These are phyloP conservation scores for Mesorhabditis spiculigera DNA, from an alignment of 2,888 invertebrate genomes.

Conservation along the genomic window DNA sequence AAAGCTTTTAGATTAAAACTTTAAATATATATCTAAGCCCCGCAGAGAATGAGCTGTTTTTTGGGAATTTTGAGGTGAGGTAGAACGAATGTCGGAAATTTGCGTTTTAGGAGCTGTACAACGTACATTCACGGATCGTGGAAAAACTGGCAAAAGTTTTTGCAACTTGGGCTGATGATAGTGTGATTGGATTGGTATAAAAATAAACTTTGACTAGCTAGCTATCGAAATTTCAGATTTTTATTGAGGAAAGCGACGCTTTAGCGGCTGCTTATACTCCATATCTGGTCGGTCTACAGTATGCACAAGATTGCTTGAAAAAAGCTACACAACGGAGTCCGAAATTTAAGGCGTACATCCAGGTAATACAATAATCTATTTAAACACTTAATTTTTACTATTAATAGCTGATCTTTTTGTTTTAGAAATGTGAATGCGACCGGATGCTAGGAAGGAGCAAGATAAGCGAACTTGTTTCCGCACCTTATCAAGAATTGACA, in stretches of 20 bases:
- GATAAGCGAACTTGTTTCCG: background rate
- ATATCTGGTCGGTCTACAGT: background rate
- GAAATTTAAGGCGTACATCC: conserved; percentile 3
- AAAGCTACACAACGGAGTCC: background rate
- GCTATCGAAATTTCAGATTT: background rate
- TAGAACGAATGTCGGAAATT: background rate
- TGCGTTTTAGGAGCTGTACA: background rate
- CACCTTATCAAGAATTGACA: conserved; percentile 1
- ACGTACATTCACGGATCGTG: background rate
- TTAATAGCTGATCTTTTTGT: background rate
- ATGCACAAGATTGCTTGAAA: background rate
- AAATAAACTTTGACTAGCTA: background rate
- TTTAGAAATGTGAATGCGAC: conserved; percentile 1
- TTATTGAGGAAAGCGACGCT: background rate
- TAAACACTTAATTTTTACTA: background rate
- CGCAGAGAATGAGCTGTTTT: background rate
- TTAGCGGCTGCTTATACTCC: background rate
- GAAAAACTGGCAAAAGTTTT: conserved; percentile 4
- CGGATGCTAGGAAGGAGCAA: background rate
- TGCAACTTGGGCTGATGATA: background rate
- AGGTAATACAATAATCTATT: background rate
- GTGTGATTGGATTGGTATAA: background rate
- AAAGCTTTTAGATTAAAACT: background rate
- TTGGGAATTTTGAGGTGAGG: background rate
- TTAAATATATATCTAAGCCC: background rate